Percentiles rank a stretch among this genome's conserved stretches.
Evolutionary conservation across 2,797 vertebrate species (phyloP).

Genomic region (Sphaeramia orbicularis): DNA sequence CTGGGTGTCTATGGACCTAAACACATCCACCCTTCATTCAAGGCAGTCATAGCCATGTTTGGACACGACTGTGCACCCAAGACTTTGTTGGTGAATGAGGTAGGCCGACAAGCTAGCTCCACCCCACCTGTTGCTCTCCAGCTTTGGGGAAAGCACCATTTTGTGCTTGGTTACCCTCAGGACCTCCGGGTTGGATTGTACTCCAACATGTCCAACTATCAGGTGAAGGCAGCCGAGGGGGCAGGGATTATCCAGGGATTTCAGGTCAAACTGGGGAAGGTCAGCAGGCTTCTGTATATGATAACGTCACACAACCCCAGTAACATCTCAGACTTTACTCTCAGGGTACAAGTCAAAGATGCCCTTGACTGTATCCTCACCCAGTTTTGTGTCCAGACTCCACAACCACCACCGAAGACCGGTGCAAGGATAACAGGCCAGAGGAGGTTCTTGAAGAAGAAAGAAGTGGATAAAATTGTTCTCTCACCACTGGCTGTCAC

Average conservation of each 20-base stretch:
- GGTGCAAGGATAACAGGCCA: constrained; percentile 83
- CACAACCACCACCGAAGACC: constrained; percentile 90
- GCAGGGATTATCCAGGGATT: constrained; percentile 90
- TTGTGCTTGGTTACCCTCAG: constrained; percentile 89
- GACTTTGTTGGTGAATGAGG: constrained; percentile 91
- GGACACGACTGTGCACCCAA: constrained; percentile 95
- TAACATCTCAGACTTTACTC: constrained; percentile 92
- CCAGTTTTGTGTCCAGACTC: constrained; percentile 97
- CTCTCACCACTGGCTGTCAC: constrained; percentile 92
- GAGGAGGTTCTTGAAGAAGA: constrained; percentile 95
- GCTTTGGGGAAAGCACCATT: constrained; percentile 98
- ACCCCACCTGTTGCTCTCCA: constrained; percentile 91
- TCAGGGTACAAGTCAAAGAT: constrained; percentile 94
- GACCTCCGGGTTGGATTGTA: constrained; percentile 94
- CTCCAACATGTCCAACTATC: constrained; percentile 95
- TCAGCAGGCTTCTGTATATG: constrained; percentile 92
- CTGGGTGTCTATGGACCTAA: constrained; percentile 96
- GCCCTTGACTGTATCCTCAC: constrained; percentile 91
- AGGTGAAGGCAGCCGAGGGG: constrained; percentile 89
- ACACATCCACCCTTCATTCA: constrained; percentile 97
- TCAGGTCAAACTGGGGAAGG: constrained; percentile 94
- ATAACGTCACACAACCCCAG: constrained; percentile 88
- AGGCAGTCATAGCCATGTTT: constrained; percentile 94
- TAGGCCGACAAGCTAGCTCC: constrained; percentile 84
- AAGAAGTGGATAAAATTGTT: constrained; percentile 94